phyloP scores from a whole-genome alignment of 2,797 vertebrate genomes.

The Argya squamiceps region DNA sequence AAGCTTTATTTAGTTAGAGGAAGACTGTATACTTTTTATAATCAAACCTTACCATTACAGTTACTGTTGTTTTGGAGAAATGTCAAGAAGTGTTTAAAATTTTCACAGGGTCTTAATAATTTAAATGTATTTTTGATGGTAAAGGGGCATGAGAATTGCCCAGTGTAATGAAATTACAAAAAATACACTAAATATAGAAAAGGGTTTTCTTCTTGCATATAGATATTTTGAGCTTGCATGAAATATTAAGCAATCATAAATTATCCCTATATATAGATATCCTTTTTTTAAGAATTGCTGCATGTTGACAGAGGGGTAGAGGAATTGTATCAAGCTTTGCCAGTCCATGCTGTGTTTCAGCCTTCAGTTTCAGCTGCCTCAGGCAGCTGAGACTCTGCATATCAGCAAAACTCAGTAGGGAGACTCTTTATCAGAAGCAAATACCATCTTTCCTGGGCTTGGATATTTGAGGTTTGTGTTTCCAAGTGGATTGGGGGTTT shows the following conservation, averaged over 20 bases:
- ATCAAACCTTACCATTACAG: background rate
- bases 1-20: background rate
- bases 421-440: background rate
- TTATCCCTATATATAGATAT: background rate
- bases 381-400: background rate
- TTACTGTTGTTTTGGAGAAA: background rate
- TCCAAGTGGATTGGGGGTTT: background rate
- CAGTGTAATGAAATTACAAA: background rate
- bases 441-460: background rate
- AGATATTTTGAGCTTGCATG: background rate
- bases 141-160: background rate
- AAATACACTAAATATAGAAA: background rate
- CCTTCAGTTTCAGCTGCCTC: background rate
- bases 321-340: background rate
- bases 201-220: background rate
- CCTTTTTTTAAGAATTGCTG: background rate
- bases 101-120: background rate
- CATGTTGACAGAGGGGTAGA: background rate
- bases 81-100: background rate
- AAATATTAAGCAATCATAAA: background rate
- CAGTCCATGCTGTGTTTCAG: background rate
- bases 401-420: background rate
- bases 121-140: background rate
- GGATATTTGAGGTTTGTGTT: background rate
- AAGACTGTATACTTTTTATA: background rate